These are phyloP conservation scores for Sinopyrophorus schimmeli DNA, from an alignment of 2,888 invertebrate species.

Conservation along the genomic window DNA sequence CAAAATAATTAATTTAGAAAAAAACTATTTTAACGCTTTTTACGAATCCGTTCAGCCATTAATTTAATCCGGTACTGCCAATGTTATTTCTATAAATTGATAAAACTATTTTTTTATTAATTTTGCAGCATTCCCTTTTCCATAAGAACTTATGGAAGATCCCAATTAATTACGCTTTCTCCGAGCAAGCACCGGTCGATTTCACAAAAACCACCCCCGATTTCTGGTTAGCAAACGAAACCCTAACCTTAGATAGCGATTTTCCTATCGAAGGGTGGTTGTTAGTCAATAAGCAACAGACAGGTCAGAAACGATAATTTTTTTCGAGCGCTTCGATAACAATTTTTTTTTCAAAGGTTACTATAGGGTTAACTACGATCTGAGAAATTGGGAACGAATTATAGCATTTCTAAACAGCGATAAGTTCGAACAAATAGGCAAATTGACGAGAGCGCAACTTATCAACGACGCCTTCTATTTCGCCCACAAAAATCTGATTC, in stretches of 20 bases:
- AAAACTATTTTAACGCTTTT: too few relatives aligned
- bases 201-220: slow-evolving; percentile 20
- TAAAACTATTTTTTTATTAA: too few relatives aligned
- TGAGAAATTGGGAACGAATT: slow-evolving; percentile 66
- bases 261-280: slow-evolving; percentile 39
- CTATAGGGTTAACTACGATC: slow-evolving; percentile 74
- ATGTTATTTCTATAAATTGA: too few relatives aligned
- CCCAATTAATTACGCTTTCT: slow-evolving; percentile 17
- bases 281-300: slow-evolving; percentile 45
- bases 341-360: slow-evolving; percentile 57
- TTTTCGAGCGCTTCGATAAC: background rate
- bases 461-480: slow-evolving; percentile 74
- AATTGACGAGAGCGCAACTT: slow-evolving; percentile 72
- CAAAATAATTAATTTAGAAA: too few relatives aligned
- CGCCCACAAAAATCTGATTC: slow-evolving; percentile 63
- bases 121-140: too few relatives aligned
- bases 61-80: too few relatives aligned
- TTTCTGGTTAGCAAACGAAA: slow-evolving; percentile 26
- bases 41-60: too few relatives aligned
- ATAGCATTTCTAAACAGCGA: slow-evolving; percentile 54
- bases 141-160: too few relatives aligned
- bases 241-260: background rate
- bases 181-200: background rate
- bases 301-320: slow-evolving; percentile 6
- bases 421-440: slow-evolving; percentile 58